These are phyloP conservation scores for Xanthorhoe designata DNA, from an alignment of 2,888 invertebrate species.

Conservation along the genomic window DNA sequence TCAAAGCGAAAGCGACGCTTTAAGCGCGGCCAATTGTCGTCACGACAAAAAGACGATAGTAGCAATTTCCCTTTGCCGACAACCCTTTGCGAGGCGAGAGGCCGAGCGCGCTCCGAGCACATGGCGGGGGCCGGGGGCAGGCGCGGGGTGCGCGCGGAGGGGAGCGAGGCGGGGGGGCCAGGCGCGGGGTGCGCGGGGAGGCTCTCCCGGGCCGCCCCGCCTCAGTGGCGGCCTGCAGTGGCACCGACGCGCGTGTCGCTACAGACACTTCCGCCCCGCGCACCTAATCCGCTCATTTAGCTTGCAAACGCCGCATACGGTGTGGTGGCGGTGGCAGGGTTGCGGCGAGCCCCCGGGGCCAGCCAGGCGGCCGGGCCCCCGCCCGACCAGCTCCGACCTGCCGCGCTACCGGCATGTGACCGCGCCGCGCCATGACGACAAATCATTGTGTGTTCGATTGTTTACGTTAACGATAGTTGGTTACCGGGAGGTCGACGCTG, in stretches of 20 bases:
- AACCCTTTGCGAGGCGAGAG: constrained; percentile 78
- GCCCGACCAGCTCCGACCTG: constrained; percentile 70
- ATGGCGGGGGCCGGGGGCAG: constrained; percentile 66
- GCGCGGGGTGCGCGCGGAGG: constrained; percentile 49
- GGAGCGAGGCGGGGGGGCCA: constrained; percentile 55
- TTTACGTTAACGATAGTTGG: constrained; percentile 82
- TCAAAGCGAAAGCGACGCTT: constrained; percentile 60
- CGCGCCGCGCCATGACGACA: constrained; percentile 65
- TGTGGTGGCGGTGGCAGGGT: constrained; percentile 72
- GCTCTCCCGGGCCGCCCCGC: constrained; percentile 82
- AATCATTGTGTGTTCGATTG: constrained; percentile 78
- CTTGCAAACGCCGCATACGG: constrained; percentile 80
- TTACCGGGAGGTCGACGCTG: constrained; percentile 79
- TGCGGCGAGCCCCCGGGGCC: constrained; percentile 75
- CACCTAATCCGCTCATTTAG: constrained; percentile 79
- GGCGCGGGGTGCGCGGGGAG: constrained; percentile 62
- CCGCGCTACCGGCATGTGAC: constrained; percentile 66
- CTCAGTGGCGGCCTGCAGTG: constrained; percentile 85
- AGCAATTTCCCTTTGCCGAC: constrained; percentile 77
- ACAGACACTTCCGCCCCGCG: constrained; percentile 82
- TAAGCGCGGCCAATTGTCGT: constrained; percentile 68
- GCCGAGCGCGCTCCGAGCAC: constrained; percentile 73
- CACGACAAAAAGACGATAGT: constrained; percentile 71
- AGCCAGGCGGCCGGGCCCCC: constrained; percentile 70
- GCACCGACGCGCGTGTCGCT: constrained; percentile 83